Conservation (phyloP, 2,113 vertebrate genomes). For the Limanda limanda region DNA sequence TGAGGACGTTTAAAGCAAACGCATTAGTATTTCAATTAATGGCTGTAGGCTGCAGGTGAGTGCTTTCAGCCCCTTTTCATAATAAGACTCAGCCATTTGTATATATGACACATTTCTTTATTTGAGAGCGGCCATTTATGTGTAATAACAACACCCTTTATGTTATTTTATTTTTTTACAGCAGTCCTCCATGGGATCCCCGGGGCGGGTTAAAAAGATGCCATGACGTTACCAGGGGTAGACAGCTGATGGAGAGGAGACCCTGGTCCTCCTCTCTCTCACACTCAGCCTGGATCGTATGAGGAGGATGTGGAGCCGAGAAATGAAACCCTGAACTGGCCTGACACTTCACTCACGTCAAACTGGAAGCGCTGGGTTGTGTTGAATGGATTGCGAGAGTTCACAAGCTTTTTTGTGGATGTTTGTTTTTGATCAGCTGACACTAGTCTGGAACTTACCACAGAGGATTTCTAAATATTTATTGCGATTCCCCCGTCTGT, state of each 20-base stretch:
- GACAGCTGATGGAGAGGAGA: conserved; percentile 81
- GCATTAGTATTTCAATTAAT: conserved; percentile 64
- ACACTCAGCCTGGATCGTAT: conserved; percentile 48
- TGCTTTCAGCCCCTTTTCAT: neutral
- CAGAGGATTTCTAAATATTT: conserved; percentile 34
- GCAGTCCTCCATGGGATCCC: conserved; percentile 75
- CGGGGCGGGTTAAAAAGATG: conserved; percentile 65
- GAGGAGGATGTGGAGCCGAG: conserved; percentile 47
- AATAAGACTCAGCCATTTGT: neutral
- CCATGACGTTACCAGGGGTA: conserved; percentile 76
- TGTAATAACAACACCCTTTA: neutral
- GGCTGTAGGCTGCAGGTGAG: conserved; percentile 28
- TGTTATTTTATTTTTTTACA: conserved; percentile 3
- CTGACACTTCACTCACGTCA: conserved; percentile 1
- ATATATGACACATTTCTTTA: neutral
- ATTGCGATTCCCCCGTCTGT: conserved; percentile 16
- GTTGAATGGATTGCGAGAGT: conserved; percentile 30
- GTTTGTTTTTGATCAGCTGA: conserved; percentile 32
- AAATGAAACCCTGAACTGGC: conserved; percentile 55
- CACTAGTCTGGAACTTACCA: conserved; percentile 19
- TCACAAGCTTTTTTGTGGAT: conserved; percentile 36
- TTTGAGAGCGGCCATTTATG: neutral
- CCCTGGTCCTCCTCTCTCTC: conserved; percentile 68
- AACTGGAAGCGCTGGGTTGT: conserved; percentile 41
- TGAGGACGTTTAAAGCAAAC: conserved; percentile 38